Conservation (phyloP, 2,888 invertebrate genomes). For the Thecocarcelia acutangulata region DNA sequence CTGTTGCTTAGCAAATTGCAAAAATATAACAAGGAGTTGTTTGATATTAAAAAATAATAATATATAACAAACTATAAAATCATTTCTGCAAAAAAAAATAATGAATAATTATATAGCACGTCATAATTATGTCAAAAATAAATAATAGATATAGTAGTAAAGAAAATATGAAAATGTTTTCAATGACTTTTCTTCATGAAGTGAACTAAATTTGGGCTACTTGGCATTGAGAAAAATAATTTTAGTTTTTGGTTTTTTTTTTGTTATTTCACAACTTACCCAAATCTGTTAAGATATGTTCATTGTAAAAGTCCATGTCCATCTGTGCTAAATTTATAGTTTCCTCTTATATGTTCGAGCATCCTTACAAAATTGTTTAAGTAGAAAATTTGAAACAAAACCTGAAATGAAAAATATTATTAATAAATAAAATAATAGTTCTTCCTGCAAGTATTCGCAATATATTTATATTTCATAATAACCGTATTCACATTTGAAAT, state of each 20-base stretch:
- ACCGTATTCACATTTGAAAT: too few species aligned
- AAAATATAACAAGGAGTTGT: slow-evolving; percentile 1
- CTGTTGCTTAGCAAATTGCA: slow-evolving; percentile 65
- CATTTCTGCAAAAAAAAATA: neutral
- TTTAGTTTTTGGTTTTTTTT: too few species aligned
- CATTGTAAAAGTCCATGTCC: slow-evolving; percentile 80
- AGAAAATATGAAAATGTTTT: too few species aligned
- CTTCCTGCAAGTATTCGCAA: neutral
- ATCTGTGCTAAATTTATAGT: slow-evolving; percentile 71
- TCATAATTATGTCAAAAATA: slow-evolving; percentile 15
- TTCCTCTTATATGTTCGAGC: slow-evolving; percentile 71
- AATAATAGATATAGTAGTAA: too few species aligned
- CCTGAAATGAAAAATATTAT: slow-evolving; percentile 38
- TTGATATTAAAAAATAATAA: slow-evolving; percentile 45
- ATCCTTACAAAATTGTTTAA: slow-evolving; percentile 72
- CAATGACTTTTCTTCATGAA: too few species aligned
- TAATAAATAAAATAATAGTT: neutral
- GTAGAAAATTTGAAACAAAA: slow-evolving; percentile 38
- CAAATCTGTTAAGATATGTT: slow-evolving; percentile 79
- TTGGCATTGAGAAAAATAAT: too few species aligned
- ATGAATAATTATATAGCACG: slow-evolving; percentile 4
- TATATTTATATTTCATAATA: too few species aligned
- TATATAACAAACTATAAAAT: slow-evolving; percentile 37
- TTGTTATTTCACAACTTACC: slow-evolving; percentile 75
- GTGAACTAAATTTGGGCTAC: too few species aligned